A percentile compares a stretch with the other conserved stretches of the same genome.
These are phyloP conservation scores for Pachycephus smyrnensis DNA, from an alignment of 2,888 invertebrate genomes.

Conservation along the genomic window DNA sequence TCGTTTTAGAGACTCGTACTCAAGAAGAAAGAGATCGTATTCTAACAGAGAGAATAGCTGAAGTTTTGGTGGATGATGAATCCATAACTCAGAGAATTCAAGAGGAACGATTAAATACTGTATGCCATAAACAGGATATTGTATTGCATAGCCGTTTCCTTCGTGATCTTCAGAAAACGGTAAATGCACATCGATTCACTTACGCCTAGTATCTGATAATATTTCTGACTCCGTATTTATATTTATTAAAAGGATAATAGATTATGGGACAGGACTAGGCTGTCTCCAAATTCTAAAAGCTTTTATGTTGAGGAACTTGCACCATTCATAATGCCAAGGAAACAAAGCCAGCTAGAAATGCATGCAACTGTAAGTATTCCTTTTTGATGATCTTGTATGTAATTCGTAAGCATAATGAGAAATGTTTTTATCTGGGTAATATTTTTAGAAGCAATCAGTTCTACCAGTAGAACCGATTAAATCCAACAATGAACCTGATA, in stretches of 20 bases:
- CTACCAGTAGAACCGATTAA: neutral
- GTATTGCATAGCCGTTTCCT: neutral
- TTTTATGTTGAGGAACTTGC: constrained; percentile 52
- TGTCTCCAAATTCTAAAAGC: constrained; percentile 35
- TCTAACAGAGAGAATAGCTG: constrained; percentile 66
- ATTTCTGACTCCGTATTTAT: constrained; percentile 5
- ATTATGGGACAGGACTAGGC: constrained; percentile 56
- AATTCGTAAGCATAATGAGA: neutral
- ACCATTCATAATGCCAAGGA: constrained; percentile 33
- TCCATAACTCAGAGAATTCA: constrained; percentile 45
- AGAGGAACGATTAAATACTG: neutral
- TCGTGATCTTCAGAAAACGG: neutral
- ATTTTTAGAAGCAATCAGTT: neutral
- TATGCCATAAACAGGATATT: neutral
- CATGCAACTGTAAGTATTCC: neutral
- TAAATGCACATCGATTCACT: neutral
- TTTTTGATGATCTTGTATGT: neutral
- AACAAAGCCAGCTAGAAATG: constrained; percentile 3
- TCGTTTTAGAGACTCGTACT: constrained; percentile 60
- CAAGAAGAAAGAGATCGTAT: constrained; percentile 63
- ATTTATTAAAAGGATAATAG: constrained; percentile 38
- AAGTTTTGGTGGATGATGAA: constrained; percentile 63
- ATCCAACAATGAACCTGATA: neutral
- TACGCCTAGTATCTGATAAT: neutral
- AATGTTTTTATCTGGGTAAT: neutral